phyloP scores from a whole-genome alignment of 1,140 invertebrate species.

The Drosophila fuyamai region DNA sequence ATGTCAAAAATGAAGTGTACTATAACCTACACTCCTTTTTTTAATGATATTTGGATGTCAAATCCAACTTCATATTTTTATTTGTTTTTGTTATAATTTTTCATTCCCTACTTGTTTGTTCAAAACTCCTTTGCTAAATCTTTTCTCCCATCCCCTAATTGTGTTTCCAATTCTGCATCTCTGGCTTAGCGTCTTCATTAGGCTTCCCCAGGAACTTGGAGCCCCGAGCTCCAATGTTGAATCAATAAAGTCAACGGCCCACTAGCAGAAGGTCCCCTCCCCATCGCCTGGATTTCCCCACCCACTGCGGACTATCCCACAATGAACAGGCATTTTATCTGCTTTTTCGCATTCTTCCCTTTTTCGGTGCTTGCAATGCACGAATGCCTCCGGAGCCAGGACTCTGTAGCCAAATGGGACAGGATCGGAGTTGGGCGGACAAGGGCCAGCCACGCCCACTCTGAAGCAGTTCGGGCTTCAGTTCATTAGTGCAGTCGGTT shows the following conservation, averaged over 20 bases:
- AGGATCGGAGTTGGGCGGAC: slow-evolving; percentile 9
- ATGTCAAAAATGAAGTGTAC: too few species aligned
- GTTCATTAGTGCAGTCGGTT: slow-evolving; percentile 80
- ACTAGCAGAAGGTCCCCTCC: slow-evolving; percentile 19
- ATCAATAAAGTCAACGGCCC: slow-evolving; percentile 58
- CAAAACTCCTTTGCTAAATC: background rate
- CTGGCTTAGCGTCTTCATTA: slow-evolving; percentile 25
- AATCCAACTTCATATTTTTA: too few species aligned
- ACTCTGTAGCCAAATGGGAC: slow-evolving; percentile 5
- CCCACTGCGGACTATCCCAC: slow-evolving; percentile 20
- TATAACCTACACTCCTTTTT: too few species aligned
- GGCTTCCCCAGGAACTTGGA: slow-evolving; percentile 25
- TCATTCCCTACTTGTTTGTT: background rate
- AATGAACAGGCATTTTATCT: slow-evolving; percentile 56
- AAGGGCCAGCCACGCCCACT: background rate
- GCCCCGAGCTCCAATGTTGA: slow-evolving; percentile 50
- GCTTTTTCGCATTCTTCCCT: slow-evolving; percentile 23
- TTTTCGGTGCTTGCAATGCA: slow-evolving; percentile 54
- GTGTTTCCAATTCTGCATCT: slow-evolving; percentile 13
- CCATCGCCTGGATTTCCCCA: background rate
- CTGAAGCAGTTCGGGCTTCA: slow-evolving; percentile 47
- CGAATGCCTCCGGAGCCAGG: slow-evolving; percentile 54
- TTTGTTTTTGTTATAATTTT: background rate
- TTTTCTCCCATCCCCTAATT: slow-evolving; percentile 14
- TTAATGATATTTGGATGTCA: too few species aligned